phyloP scores from a whole-genome alignment of 1,140 invertebrate species.

The Brachionus koreanus region DNA sequence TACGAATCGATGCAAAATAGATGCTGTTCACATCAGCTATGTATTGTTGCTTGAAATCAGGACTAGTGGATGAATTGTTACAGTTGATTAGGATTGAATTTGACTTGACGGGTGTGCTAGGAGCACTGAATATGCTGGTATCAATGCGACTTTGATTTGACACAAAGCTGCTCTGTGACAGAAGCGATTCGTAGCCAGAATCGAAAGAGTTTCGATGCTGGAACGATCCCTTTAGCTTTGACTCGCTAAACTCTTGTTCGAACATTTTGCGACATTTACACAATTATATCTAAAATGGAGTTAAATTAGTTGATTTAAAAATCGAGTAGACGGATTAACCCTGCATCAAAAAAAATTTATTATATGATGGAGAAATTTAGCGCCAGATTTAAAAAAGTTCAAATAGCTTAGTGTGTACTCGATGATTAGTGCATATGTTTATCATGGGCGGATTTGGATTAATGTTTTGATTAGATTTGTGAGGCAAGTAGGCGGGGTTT shows the following conservation, averaged over 20 bases:
- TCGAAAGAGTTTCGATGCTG: slow-evolving; percentile 18
- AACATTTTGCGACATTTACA: slow-evolving; percentile 20
- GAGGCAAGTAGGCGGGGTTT: neutral
- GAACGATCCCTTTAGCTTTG: neutral
- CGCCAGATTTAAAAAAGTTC: neutral
- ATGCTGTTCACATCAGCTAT: slow-evolving; percentile 19
- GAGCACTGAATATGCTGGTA: slow-evolving; percentile 1
- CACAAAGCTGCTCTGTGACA: neutral
- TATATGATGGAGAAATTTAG: neutral
- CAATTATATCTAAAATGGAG: neutral
- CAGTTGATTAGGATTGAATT: neutral
- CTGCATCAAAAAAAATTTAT: neutral
- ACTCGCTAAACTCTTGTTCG: neutral
- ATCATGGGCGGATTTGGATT: neutral
- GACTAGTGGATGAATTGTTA: neutral
- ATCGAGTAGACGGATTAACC: neutral
- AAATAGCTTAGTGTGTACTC: neutral
- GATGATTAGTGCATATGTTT: neutral
- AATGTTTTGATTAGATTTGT: neutral
- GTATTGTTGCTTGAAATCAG: slow-evolving; percentile 18
- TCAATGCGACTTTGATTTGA: neutral
- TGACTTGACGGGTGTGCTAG: neutral
- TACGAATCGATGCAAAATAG: slow-evolving; percentile 25
- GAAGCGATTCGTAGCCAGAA: slow-evolving; percentile 23
- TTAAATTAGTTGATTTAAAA: neutral